Conservation (phyloP, 2,113 vertebrate genomes). For the Chaenogobius annularis region DNA sequence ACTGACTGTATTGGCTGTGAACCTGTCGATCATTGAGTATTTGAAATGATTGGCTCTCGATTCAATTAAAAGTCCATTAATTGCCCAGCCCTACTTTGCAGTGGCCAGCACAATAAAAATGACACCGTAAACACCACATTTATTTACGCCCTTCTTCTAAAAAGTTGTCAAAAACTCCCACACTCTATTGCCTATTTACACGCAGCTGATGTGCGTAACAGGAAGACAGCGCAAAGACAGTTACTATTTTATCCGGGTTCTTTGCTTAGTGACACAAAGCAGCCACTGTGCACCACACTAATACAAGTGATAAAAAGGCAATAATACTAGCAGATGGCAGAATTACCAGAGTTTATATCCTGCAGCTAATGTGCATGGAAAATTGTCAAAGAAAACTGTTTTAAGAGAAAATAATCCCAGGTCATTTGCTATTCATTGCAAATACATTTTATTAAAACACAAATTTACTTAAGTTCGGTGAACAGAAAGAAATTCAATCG, state of each 20-base stretch:
- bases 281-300: constrained; percentile 17
- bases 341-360: constrained; percentile 11
- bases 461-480: constrained; percentile 34
- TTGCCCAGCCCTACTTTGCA: background rate
- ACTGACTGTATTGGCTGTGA: background rate
- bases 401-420: background rate
- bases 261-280: background rate
- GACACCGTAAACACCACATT: background rate
- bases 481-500: constrained; percentile 45
- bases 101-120: background rate
- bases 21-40: background rate
- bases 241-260: background rate
- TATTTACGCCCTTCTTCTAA: background rate
- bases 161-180: constrained; percentile 8
- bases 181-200: background rate
- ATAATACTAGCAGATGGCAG: constrained; percentile 20
- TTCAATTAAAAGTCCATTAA: background rate
- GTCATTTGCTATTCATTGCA: constrained; percentile 49
- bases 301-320: constrained; percentile 34
- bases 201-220: background rate
- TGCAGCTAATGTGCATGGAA: constrained; percentile 12
- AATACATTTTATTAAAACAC: constrained; percentile 39
- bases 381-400: background rate
- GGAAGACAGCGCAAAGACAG: background rate
- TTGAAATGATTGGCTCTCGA: background rate